Base-by-base conservation (phyloP, 2,888 invertebrate genomes). In the Plusia festucae region DNA sequence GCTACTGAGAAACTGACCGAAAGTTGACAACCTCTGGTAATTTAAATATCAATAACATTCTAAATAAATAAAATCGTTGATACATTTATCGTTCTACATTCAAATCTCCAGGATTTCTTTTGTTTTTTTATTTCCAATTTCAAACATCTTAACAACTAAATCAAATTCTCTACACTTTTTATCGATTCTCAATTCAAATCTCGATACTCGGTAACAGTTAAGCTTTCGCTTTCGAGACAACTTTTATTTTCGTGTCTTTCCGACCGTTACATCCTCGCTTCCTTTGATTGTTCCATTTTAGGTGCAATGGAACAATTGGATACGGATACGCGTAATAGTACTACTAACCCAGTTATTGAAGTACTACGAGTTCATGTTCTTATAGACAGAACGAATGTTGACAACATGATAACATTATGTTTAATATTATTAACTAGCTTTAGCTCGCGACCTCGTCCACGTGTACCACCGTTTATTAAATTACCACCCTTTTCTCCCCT, bases 241-340 rank as follows among this genome's bases (percentile, higher is more conserved):
- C 73, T 70, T 67, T 70, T 70, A 61, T 62, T 73, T 70, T 73
- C 72, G 20, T 49, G 56, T 7, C 53, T 46, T 52, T 34, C 62
- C 55, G 34, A 52, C 65, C 63, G 63, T 61, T 44, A 68, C 60
- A 63, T 67, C 64, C 68, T 59, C 11, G 18, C 49, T 70, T 70
- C 70, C 70, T 68, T 52, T 49, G 49, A 67, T 68, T 70, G 70
- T 70, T 24, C 60, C 60, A 53, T 53, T 55, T 61, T 61, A 7
- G 55, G 49, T 22, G 49, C 58, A 51, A 22, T n/a, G 9, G 3
- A 52, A 24, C 51, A 15, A 59, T 34, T 59, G 8, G 58, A 32
- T 51, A 20, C 22, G 34, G 16, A 22, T 16, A 9, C 32, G 27
- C n/a, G 16, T 9, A 24, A 3, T 18, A 9, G n/a, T 52, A 24